Percentiles rank a stretch among this genome's conserved stretches.
Conservation (phyloP, 2,797 vertebrate species). For the Aerospiza tachiro region DNA sequence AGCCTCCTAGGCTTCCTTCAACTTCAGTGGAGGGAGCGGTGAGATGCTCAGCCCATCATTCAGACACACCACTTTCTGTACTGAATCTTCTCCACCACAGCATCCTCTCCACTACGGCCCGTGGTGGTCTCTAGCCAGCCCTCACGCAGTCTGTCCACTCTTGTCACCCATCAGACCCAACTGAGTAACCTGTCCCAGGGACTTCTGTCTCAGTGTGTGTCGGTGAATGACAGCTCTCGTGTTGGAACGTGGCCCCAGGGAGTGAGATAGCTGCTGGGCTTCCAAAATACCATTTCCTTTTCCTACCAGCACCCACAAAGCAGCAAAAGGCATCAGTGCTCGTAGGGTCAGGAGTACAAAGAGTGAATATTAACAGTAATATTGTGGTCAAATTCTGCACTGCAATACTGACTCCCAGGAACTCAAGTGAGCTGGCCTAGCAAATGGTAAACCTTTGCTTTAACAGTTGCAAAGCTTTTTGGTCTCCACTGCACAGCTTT, state of each 20-base stretch:
- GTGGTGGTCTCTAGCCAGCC: not conserved
- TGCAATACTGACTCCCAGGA: not conserved
- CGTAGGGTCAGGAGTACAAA: not conserved
- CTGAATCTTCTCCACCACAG: not conserved
- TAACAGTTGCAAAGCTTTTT: not conserved
- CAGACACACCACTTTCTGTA: not conserved
- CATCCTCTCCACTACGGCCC: not conserved
- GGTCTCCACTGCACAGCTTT: not conserved
- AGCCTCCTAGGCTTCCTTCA: not conserved
- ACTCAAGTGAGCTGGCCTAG: not conserved
- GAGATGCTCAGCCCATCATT: not conserved
- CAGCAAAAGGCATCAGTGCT: not conserved
- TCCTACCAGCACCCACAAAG: rapidly evolving
- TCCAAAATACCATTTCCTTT: not conserved
- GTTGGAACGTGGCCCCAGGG: rapidly evolving
- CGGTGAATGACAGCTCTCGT: not conserved
- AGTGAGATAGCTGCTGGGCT: not conserved
- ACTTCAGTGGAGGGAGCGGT: not conserved
- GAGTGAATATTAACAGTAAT: not conserved
- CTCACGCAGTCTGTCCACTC: not conserved
- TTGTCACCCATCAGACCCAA: not conserved
- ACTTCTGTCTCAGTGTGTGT: not conserved
- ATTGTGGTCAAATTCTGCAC: not conserved
- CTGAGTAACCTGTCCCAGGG: not conserved
- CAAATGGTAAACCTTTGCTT: not conserved